Evolutionary conservation across 2,797 vertebrate species (phyloP).

Genomic region (Cottoperca gobio): DNA sequence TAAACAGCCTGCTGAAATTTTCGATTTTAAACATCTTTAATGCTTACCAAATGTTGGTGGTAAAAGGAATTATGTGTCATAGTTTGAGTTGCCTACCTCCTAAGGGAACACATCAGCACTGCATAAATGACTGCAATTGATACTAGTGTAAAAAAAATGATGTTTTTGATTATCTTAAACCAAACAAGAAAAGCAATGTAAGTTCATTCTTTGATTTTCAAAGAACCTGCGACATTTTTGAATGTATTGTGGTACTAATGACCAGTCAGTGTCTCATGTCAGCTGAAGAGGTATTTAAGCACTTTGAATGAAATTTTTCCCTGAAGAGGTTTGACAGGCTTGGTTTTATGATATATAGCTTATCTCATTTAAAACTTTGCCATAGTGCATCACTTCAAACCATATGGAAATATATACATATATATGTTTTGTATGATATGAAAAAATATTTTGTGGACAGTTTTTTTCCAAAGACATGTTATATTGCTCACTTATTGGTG

Average conservation of each 20-base stretch:
- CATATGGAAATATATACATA: constrained; percentile 46
- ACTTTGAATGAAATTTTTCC: constrained; percentile 78
- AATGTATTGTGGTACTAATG: constrained; percentile 80
- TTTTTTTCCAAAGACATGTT: constrained; percentile 73
- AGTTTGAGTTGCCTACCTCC: constrained; percentile 77
- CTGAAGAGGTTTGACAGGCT: constrained; percentile 67
- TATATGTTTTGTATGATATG: constrained; percentile 67
- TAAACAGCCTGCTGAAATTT: constrained; percentile 80
- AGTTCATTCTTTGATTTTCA: constrained; percentile 33
- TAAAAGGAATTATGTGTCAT: constrained; percentile 57
- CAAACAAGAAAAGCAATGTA: constrained; percentile 61
- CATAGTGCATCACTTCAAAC: constrained; percentile 61
- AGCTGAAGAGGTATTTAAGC: constrained; percentile 75
- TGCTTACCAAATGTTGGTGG: constrained; percentile 51
- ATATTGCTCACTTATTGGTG: constrained; percentile 57
- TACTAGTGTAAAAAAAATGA: constrained; percentile 39
- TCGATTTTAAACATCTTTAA: constrained; percentile 54
- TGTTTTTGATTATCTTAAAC: constrained; percentile 58
- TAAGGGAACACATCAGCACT: constrained; percentile 62
- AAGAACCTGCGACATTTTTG: constrained; percentile 68
- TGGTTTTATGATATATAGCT: constrained; percentile 58
- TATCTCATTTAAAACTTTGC: constrained; percentile 61
- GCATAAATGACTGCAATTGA: constrained; percentile 66
- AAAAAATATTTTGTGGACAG: constrained; percentile 73
- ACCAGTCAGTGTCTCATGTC: constrained; percentile 65